phyloP scores from a whole-genome alignment of 1,140 invertebrate genomes.

The Ladona fulva region DNA sequence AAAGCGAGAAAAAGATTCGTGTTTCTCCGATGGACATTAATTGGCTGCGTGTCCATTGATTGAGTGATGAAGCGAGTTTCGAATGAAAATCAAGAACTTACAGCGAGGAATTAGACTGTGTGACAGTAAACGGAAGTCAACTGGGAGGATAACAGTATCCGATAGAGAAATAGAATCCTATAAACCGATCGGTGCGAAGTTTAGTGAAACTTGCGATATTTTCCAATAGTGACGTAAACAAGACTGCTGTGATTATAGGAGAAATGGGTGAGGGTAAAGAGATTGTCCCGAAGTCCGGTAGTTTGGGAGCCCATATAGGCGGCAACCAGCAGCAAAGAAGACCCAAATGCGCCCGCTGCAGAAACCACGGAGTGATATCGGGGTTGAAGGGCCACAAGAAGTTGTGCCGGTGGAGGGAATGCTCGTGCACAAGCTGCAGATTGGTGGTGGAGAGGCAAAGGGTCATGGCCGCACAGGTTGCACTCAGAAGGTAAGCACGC shows the following conservation, averaged over 20 bases:
- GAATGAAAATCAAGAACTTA: too few relatives aligned
- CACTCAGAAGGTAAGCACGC: conserved; percentile 70
- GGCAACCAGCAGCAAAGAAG: conserved; percentile 46
- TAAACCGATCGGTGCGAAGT: too few relatives aligned
- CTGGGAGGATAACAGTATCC: too few relatives aligned
- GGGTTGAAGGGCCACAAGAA: conserved; percentile 96
- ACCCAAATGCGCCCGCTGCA: conserved; percentile 96
- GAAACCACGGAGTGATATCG: conserved; percentile 97
- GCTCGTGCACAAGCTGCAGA: conserved; percentile 94
- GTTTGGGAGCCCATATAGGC: not conserved
- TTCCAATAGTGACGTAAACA: too few relatives aligned
- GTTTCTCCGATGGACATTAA: too few relatives aligned
- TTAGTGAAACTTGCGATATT: too few relatives aligned
- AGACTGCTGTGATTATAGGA: not conserved
- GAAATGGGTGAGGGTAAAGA: not conserved
- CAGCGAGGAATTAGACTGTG: too few relatives aligned
- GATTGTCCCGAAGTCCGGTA: not conserved
- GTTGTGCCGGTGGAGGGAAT: conserved; percentile 93
- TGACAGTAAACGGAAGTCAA: too few relatives aligned
- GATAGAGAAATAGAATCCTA: too few relatives aligned
- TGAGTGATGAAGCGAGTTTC: too few relatives aligned
- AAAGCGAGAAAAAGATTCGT: too few relatives aligned
- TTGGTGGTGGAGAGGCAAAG: conserved; percentile 96
- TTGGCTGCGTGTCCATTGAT: too few relatives aligned
- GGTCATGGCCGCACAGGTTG: conserved; percentile 85